Base-by-base conservation (phyloP, 2,113 vertebrate species). In the Tetraodon nigroviridis region DNA sequence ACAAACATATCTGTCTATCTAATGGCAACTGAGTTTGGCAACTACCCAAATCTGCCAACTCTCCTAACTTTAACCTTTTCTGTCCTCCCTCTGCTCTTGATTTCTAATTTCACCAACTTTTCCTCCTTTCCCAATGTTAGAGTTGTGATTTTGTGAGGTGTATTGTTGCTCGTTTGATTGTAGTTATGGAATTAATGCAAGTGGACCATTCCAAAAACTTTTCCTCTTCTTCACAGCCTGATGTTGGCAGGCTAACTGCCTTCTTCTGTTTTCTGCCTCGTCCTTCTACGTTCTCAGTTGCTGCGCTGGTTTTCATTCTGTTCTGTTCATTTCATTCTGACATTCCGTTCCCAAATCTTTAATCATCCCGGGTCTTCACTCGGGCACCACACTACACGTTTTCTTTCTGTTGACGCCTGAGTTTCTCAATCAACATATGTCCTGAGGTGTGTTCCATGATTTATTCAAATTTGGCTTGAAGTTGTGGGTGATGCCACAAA, bases 391-490 rank as follows among this genome's bases (percentile, higher is more conserved):
- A 11, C n/a, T 6, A 16, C 44, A 46, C 7, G 22, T 72, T 51
- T 71, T 21, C 52, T 72, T 78, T 58, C 40, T 73, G 20, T 52
- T 70, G 59, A 71, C 75, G 54, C 67, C 46, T 60, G 59, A 67
- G 80, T 53, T 64, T 72, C 57, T 76, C 75, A 86, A 55, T 84
- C 82, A 76, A 67, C 58, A 59, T 46, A 40, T 80, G 76, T 78
- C 68, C 75, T 52, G 24, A 69, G 67, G 77, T 67, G 55, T 67
- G 53, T 60, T 80, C 53, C 79, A 85, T 87, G 59, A 85, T 88
- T 83, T 75, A 85, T 84, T 63, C 19, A 75, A 76, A 79, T 55
- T 67, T 75, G 49, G 67, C 80, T 86, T 56, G 54, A n/a, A 73
- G 85, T 71, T 48, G 64, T 61, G 57, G 67, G 48, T 78, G 78